Conservation (phyloP, 2,113 vertebrate species). For the Pseudonaja textilis region DNA sequence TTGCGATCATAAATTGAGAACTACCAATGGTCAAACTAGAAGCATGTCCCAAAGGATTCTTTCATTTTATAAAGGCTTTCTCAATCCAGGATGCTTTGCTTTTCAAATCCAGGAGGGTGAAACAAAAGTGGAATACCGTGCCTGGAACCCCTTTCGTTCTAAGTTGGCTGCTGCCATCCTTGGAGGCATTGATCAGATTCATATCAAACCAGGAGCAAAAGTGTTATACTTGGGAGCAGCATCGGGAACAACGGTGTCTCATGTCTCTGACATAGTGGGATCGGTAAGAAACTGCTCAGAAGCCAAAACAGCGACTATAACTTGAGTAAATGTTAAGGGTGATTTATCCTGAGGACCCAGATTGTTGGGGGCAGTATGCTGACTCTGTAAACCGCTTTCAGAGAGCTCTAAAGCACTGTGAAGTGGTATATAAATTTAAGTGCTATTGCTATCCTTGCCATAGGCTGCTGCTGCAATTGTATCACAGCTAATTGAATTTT, state of each 20-base stretch:
- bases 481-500: neutral
- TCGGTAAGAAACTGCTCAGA: conserved; percentile 71
- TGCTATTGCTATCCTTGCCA: neutral
- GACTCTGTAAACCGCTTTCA: too few relatives aligned
- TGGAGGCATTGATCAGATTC: conserved; percentile 90
- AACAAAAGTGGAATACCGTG: conserved; percentile 86
- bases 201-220: conserved; percentile 85
- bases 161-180: conserved; percentile 91
- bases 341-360: too few relatives aligned
- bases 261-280: conserved; percentile 91
- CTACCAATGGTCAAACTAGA: neutral
- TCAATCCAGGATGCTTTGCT: neutral
- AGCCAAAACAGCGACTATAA: neutral
- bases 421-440: too few relatives aligned
- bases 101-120: conserved; percentile 76
- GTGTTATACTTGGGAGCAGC: conserved; percentile 92
- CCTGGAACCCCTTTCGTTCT: conserved; percentile 94
- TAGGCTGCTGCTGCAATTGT: too few relatives aligned
- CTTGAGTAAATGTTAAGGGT: neutral
- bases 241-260: conserved; percentile 90
- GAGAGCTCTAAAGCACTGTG: too few relatives aligned
- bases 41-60: neutral
- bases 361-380: too few relatives aligned
- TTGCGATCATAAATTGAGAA: neutral
- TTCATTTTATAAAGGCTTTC: neutral